Conservation (phyloP, 1,140 invertebrate species). For the Leptinotarsa defecta region DNA sequence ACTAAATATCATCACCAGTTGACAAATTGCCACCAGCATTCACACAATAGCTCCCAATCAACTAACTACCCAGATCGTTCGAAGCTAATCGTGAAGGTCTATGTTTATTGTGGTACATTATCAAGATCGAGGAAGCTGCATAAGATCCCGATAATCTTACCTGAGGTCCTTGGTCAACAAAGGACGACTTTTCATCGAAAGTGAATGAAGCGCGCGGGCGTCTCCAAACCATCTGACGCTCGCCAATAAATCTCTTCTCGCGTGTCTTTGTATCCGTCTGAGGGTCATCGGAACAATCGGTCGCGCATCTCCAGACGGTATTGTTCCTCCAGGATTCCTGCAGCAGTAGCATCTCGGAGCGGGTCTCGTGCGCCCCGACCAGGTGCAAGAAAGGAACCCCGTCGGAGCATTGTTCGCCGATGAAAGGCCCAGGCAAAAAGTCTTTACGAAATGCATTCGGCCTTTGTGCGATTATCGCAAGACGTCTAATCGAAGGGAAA, state of each 20-base stretch:
- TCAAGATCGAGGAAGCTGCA: too few species aligned
- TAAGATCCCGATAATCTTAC: too few species aligned
- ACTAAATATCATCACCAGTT: too few species aligned
- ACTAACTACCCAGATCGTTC: too few species aligned
- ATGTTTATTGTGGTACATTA: too few species aligned
- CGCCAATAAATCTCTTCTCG: slow-evolving; percentile 14
- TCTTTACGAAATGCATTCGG: slow-evolving; percentile 23
- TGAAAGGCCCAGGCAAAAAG: slow-evolving; percentile 36
- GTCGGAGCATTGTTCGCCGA: slow-evolving; percentile 21
- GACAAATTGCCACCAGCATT: too few species aligned
- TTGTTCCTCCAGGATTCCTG: slow-evolving; percentile 29
- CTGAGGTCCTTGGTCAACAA: too few species aligned
- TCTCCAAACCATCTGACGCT: background rate
- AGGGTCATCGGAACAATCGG: slow-evolving; percentile 24
- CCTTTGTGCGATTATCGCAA: background rate
- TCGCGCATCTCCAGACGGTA: slow-evolving; percentile 37
- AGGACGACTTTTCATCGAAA: too few species aligned
- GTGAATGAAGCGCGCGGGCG: too few species aligned
- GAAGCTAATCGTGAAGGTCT: too few species aligned
- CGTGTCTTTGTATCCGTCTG: slow-evolving; percentile 28
- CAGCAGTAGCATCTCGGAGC: slow-evolving; percentile 28
- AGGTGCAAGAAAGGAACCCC: slow-evolving; percentile 35
- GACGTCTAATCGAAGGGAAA: slow-evolving; percentile 22
- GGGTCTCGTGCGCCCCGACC: slow-evolving; percentile 34
- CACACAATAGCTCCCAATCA: too few species aligned